Evolutionary conservation across 2,113 vertebrate species (phyloP).

Genomic region (Bambusicola thoracicus): DNA sequence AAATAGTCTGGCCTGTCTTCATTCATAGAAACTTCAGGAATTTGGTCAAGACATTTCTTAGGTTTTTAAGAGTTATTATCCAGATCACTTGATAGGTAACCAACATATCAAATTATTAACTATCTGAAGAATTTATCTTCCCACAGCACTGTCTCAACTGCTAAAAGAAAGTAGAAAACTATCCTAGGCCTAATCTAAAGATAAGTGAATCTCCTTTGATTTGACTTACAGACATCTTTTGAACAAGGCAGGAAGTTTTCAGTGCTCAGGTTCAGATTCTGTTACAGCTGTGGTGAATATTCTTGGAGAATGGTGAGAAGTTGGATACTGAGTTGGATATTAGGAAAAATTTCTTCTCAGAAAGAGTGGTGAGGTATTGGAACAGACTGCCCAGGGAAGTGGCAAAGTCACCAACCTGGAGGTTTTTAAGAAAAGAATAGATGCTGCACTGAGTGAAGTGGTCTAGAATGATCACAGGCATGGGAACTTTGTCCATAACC

Average conservation of each 20-base stretch:
- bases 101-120: not conserved
- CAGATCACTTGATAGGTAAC: not conserved
- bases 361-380: too few species aligned
- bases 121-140: not conserved
- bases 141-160: not conserved
- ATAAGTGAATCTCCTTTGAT: not conserved
- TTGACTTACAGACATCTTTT: not conserved
- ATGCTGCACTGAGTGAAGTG: too few species aligned
- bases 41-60: not conserved
- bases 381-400: too few species aligned
- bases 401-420: too few species aligned
- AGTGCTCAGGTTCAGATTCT: not conserved
- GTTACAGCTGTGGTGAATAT: not conserved
- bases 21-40: not conserved
- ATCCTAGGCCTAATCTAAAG: not conserved
- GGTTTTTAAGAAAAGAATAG: too few species aligned
- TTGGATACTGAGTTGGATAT: too few species aligned
- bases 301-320: not conserved
- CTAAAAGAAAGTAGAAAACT: not conserved
- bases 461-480: too few species aligned
- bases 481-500: not conserved
- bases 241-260: not conserved
- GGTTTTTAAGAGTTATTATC: not conserved
- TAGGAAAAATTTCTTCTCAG: too few species aligned
- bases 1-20: not conserved